A percentile compares a stretch with the other conserved stretches of the same genome.
Evolutionary conservation across 2,888 invertebrate species (phyloP).

Genomic region (Eupeodes latifasciatus): DNA sequence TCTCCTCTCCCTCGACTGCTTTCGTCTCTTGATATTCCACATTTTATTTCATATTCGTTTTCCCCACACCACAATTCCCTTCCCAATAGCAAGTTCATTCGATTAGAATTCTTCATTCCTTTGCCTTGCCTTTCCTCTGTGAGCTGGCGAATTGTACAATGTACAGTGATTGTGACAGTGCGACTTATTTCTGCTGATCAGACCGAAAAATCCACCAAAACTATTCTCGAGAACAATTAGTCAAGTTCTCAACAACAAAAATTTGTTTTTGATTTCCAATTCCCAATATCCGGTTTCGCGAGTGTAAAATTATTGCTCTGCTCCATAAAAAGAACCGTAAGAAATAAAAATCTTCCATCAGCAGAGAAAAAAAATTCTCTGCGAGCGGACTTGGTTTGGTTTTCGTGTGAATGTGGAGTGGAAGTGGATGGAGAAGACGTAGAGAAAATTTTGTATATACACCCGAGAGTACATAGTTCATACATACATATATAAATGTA

Average conservation of each 20-base stretch:
- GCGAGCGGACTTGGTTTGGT: slow-evolving; percentile 55
- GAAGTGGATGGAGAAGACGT: slow-evolving; percentile 67
- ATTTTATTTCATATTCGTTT: slow-evolving; percentile 12
- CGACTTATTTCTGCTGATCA: not conserved
- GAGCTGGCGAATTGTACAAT: slow-evolving; percentile 57
- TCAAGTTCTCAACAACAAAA: not conserved
- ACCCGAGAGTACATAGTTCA: slow-evolving; percentile 2
- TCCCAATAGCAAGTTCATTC: slow-evolving; percentile 6
- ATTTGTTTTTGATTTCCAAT: slow-evolving; percentile 37
- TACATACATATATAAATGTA: slow-evolving; percentile 12
- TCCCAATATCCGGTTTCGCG: slow-evolving; percentile 61
- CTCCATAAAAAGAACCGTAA: slow-evolving; percentile 67
- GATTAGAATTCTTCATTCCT: too few species aligned
- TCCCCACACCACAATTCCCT: slow-evolving; percentile 9
- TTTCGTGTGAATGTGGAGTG: too few species aligned
- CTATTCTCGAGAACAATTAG: not conserved
- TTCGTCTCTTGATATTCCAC: slow-evolving; percentile 48
- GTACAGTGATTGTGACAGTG: slow-evolving; percentile 25
- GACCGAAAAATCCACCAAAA: slow-evolving; percentile 5
- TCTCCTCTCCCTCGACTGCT: slow-evolving; percentile 52
- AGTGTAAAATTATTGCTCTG: slow-evolving; percentile 56
- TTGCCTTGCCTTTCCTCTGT: slow-evolving; percentile 30
- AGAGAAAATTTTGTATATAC: slow-evolving; percentile 64
- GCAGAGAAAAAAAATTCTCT: slow-evolving; percentile 75
- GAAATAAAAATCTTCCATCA: slow-evolving; percentile 53